phyloP scores from a whole-genome alignment of 1,140 invertebrate genomes.

The Calephelis virginiensis region DNA sequence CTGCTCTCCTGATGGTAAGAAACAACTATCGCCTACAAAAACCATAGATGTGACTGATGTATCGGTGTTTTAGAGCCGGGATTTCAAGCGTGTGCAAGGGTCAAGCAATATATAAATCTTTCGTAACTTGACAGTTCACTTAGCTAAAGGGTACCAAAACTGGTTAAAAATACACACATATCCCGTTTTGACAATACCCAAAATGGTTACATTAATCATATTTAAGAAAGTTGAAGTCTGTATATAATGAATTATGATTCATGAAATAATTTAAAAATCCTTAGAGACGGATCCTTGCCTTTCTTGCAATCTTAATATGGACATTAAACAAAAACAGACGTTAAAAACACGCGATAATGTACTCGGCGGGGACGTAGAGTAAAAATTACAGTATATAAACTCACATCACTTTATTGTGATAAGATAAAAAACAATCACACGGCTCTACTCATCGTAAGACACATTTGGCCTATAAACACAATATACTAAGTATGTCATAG shows the following conservation, averaged over 20 bases:
- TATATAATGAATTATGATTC: slow-evolving; percentile 36
- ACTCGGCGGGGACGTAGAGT: slow-evolving; percentile 25
- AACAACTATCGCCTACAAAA: too few relatives aligned
- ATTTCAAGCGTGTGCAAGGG: too few relatives aligned
- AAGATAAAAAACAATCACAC: background rate
- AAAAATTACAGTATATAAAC: slow-evolving; percentile 5
- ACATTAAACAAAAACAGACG: slow-evolving; percentile 48
- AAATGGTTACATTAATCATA: slow-evolving; percentile 34
- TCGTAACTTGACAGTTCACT: too few relatives aligned
- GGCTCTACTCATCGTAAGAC: background rate
- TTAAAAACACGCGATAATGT: slow-evolving; percentile 29
- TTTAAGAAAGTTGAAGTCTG: slow-evolving; percentile 35
- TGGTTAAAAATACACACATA: background rate
- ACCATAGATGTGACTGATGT: too few relatives aligned
- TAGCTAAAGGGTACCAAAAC: too few relatives aligned
- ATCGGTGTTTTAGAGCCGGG: too few relatives aligned
- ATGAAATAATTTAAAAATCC: slow-evolving; percentile 44
- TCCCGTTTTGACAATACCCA: slow-evolving; percentile 20
- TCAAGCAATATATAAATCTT: too few relatives aligned
- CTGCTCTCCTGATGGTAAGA: too few relatives aligned
- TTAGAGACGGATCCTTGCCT: slow-evolving; percentile 22
- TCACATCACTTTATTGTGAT: background rate
- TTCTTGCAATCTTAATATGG: slow-evolving; percentile 48
- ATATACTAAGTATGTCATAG: too few relatives aligned
- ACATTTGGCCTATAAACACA: background rate